Percentiles rank a stretch among this genome's conserved stretches.
Conservation (phyloP, 2,113 vertebrate species). For the Chaetops frenatus region DNA sequence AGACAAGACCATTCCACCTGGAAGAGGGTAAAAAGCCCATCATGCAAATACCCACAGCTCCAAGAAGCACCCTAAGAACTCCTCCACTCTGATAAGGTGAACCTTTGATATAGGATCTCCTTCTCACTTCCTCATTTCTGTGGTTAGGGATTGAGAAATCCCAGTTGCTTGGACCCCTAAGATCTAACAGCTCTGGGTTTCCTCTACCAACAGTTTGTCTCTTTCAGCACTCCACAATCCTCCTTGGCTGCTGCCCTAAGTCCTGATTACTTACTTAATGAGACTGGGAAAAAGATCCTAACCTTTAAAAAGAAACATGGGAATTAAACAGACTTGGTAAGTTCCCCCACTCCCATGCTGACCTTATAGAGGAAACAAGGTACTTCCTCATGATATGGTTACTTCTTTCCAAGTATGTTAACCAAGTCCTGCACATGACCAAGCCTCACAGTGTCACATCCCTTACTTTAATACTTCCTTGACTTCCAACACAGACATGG, state of each 20-base stretch:
- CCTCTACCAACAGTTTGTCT: conserved; percentile 33
- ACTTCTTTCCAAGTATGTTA: not conserved
- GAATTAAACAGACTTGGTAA: not conserved
- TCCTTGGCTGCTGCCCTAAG: not conserved
- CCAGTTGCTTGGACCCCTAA: not conserved
- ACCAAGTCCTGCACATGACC: not conserved
- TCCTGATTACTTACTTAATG: not conserved
- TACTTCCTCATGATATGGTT: not conserved
- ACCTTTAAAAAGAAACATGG: not conserved
- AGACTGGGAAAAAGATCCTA: not conserved
- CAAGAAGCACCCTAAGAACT: not conserved
- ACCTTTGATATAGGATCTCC: not conserved
- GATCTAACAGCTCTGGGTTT: conserved; percentile 8
- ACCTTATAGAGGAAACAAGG: not conserved
- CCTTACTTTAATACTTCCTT: not conserved
- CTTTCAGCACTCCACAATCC: not conserved
- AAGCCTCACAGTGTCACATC: not conserved
- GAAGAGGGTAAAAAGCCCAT: not conserved
- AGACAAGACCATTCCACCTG: not conserved
- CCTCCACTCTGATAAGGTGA: not conserved
- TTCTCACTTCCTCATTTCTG: conserved; percentile 58
- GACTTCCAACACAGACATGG: not conserved
- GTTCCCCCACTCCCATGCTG: not conserved
- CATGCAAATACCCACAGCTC: not conserved
- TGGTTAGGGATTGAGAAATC: conserved; percentile 57